Percentiles rank a stretch among this genome's conserved stretches.
phyloP scores from a whole-genome alignment of 2,113 vertebrate species.

The Silurus glanis region DNA sequence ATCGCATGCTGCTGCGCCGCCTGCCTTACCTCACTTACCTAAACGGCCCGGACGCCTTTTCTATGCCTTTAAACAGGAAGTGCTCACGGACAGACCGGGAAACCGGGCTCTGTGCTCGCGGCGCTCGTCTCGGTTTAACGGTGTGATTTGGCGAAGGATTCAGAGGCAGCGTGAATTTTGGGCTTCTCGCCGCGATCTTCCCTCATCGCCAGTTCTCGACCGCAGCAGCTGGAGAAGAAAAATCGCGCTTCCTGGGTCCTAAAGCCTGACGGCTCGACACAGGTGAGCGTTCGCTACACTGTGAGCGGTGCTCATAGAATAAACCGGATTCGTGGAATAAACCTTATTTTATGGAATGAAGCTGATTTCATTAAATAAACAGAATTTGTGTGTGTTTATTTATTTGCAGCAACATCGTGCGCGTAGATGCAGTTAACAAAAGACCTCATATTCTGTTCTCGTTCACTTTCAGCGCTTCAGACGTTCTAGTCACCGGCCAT shows the following conservation, averaged over 20 bases:
- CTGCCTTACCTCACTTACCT: slow-evolving; percentile 83
- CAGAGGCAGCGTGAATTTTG: slow-evolving; percentile 70
- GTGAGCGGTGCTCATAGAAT: neutral
- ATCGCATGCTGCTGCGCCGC: slow-evolving; percentile 77
- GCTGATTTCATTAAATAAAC: no score
- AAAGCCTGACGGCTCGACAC: slow-evolving; percentile 71
- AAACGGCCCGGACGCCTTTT: slow-evolving; percentile 67
- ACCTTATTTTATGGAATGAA: no score
- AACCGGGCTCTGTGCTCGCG: slow-evolving; percentile 49
- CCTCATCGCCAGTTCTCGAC: slow-evolving; percentile 79
- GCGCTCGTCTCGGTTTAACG: slow-evolving; percentile 59
- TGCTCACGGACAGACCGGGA: slow-evolving; percentile 62
- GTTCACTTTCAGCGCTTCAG: neutral
- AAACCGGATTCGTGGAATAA: neutral
- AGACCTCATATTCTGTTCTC: no score
- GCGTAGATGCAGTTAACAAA: neutral
- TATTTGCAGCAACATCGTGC: slow-evolving; percentile 33
- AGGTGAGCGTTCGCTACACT: slow-evolving; percentile 67
- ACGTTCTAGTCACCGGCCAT: neutral
- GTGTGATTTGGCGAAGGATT: slow-evolving; percentile 64
- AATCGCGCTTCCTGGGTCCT: slow-evolving; percentile 83
- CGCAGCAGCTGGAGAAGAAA: slow-evolving; percentile 81
- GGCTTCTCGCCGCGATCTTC: slow-evolving; percentile 80
- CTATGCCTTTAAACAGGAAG: slow-evolving; percentile 56
- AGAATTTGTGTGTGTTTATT: neutral